Evolutionary conservation across 2,797 vertebrate species (phyloP).

Genomic region (Lophotriccus pileatus): DNA sequence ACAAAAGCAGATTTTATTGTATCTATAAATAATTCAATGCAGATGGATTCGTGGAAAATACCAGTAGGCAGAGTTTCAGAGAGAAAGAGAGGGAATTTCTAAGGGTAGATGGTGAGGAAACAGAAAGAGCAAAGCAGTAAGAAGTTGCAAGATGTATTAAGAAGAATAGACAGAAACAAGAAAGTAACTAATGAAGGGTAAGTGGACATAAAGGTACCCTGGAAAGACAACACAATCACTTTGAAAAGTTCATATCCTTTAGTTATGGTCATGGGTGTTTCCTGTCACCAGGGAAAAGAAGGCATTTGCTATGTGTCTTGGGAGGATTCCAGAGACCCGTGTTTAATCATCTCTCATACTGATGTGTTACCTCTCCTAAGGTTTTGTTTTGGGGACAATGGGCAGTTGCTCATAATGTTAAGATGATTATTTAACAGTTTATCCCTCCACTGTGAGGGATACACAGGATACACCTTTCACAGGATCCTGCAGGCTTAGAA

Average conservation of each 20-base stretch:
- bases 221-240: background rate
- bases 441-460: background rate
- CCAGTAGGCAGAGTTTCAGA: slow-evolving; percentile 52
- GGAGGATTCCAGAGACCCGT: background rate
- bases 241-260: background rate
- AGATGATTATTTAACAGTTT: background rate
- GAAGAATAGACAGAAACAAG: slow-evolving; percentile 41
- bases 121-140: slow-evolving; percentile 18
- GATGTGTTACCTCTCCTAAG: background rate
- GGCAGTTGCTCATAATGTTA: background rate
- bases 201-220: background rate
- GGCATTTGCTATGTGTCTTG: background rate
- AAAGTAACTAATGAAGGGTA: slow-evolving; percentile 17
- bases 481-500: background rate
- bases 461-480: too few relatives aligned
- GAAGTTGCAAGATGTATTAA: slow-evolving; percentile 36
- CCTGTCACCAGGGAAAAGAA: background rate
- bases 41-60: slow-evolving; percentile 75
- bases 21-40: slow-evolving; percentile 78
- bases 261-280: background rate
- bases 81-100: background rate
- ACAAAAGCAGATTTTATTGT: slow-evolving; percentile 73
- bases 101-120: slow-evolving; percentile 46
- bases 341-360: background rate
- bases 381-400: background rate